Conservation (phyloP, 2,113 vertebrate species). For the Sphaerodactylus townsendi region DNA sequence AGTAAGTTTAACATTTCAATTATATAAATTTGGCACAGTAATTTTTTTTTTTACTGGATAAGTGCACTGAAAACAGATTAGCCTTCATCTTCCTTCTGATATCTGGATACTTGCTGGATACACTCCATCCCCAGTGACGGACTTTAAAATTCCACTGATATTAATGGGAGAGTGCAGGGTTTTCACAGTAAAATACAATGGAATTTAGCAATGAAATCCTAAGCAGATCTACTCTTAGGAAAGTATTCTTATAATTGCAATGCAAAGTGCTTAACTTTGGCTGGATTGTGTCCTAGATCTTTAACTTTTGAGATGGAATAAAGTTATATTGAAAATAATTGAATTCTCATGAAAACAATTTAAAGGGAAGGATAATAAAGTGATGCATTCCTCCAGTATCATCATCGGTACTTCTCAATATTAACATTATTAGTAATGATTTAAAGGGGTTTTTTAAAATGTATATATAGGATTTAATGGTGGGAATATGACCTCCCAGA, state of each 20-base stretch:
- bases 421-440: slow-evolving; percentile 18
- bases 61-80: slow-evolving; percentile 78
- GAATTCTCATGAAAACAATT: slow-evolving; percentile 59
- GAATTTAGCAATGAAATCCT: too few species aligned
- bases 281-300: slow-evolving; percentile 3
- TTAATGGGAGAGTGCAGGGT: background rate
- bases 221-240: too few species aligned
- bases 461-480: too few species aligned
- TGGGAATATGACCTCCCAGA: background rate
- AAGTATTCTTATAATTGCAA: background rate
- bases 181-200: too few species aligned
- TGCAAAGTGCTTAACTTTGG: background rate
- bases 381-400: slow-evolving; percentile 30
- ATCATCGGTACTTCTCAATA: slow-evolving; percentile 38
- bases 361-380: slow-evolving; percentile 43
- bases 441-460: slow-evolving; percentile 17
- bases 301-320: slow-evolving; percentile 50
- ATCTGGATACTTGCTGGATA: slow-evolving; percentile 3
- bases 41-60: slow-evolving; percentile 45
- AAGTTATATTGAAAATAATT: slow-evolving; percentile 53
- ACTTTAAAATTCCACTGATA: background rate
- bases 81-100: slow-evolving; percentile 50
- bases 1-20: slow-evolving; percentile 64
- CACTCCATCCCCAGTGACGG: background rate
- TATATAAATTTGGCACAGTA: slow-evolving; percentile 59